Conservation (phyloP, 2,888 invertebrate genomes). For the Megamerina dolium region DNA sequence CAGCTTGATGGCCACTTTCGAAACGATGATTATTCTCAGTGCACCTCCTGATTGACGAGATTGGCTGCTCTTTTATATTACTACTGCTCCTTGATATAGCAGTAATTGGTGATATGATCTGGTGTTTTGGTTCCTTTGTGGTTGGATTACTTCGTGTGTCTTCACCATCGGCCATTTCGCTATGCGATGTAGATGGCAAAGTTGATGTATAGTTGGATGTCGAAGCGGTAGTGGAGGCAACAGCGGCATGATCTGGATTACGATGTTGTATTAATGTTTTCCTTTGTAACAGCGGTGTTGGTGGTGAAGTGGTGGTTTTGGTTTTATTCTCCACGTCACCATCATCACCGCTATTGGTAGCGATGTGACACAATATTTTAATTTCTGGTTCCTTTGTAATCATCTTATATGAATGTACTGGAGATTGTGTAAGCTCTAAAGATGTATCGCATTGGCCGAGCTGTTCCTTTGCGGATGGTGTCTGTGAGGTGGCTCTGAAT, state of each 20-base stretch:
- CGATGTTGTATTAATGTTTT: constrained; percentile 15
- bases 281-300: constrained; percentile 15
- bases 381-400: constrained; percentile 23
- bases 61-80: too few species aligned
- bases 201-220: constrained; percentile 25
- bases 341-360: constrained; percentile 13
- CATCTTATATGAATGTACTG: too few species aligned
- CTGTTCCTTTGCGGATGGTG: too few species aligned
- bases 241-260: neutral
- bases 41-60: neutral
- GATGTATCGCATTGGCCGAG: too few species aligned
- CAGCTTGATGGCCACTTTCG: constrained; percentile 3
- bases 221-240: too few species aligned
- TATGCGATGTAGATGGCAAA: constrained; percentile 23
- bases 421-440: too few species aligned
- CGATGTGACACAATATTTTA: constrained; percentile 25
- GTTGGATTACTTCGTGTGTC: constrained; percentile 8
- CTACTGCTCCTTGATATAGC: too few species aligned
- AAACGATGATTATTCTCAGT: neutral
- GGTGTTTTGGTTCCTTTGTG: constrained; percentile 11
- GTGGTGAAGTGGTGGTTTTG: constrained; percentile 11
- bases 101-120: too few species aligned
- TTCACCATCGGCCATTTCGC: constrained; percentile 13
- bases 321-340: constrained; percentile 12
- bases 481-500: too few species aligned